Percentiles rank a stretch among this genome's conserved stretches.
Conservation (phyloP, 2,113 vertebrate species). For the Lanius ludovicianus region DNA sequence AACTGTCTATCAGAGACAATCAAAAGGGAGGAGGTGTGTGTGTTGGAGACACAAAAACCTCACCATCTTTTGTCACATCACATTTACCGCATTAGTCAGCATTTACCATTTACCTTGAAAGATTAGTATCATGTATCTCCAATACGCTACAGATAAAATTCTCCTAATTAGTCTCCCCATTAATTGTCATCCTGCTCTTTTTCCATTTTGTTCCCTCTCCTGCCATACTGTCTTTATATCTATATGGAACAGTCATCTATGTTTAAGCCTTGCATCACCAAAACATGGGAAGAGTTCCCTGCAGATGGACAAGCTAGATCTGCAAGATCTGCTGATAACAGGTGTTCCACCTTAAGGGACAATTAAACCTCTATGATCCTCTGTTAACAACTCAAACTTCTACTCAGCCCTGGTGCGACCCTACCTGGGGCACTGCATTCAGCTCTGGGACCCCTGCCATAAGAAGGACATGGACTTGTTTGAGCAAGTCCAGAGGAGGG, state of each 20-base stretch:
- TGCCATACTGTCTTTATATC: background rate
- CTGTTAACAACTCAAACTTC: background rate
- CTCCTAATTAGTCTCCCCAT: background rate
- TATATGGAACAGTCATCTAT: background rate
- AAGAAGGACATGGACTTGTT: background rate
- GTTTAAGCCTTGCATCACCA: background rate
- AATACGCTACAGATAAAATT: background rate
- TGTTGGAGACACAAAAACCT: background rate
- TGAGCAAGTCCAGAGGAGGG: background rate
- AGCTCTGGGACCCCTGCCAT: background rate
- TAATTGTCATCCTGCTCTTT: background rate
- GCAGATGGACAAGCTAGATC: background rate
- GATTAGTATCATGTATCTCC: background rate
- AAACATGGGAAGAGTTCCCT: background rate
- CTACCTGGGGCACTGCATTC: background rate
- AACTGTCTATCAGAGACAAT: background rate
- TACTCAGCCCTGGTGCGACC: background rate
- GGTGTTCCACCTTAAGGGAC: background rate
- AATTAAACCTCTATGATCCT: background rate
- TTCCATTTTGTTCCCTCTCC: background rate
- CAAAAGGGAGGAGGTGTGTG: background rate
- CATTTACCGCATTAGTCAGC: background rate
- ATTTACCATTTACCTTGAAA: background rate
- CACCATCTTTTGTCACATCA: background rate
- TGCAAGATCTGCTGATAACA: background rate